These are phyloP conservation scores for Acleris holmiana DNA, from an alignment of 2,888 invertebrate genomes.

Conservation along the genomic window DNA sequence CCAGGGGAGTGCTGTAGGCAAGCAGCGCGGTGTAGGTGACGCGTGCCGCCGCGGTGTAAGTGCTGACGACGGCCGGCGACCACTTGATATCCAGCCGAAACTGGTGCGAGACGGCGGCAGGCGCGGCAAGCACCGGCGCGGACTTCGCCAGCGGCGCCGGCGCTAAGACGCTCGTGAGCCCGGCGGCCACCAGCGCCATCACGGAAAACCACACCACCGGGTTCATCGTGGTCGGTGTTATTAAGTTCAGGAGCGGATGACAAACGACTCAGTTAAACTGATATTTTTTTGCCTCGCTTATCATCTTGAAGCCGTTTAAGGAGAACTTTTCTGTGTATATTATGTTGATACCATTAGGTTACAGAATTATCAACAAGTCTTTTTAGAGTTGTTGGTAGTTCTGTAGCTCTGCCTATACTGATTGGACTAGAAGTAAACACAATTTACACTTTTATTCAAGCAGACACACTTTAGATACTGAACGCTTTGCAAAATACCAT, in stretches of 20 bases:
- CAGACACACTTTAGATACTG: no score
- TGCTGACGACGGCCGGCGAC: slow-evolving; percentile 66
- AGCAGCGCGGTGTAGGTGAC: slow-evolving; percentile 47
- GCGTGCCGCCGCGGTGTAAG: slow-evolving; percentile 49
- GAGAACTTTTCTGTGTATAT: background rate
- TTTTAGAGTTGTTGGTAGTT: no score
- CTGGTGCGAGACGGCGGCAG: slow-evolving; percentile 66
- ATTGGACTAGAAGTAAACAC: no score
- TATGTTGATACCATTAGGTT: no score
- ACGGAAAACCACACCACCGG: slow-evolving; percentile 87
- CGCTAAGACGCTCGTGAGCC: slow-evolving; percentile 52
- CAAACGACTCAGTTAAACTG: slow-evolving; percentile 66
- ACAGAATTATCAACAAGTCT: no score
- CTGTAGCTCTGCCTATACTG: no score
- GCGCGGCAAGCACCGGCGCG: slow-evolving; percentile 52
- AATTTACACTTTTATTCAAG: no score
- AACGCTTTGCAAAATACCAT: no score
- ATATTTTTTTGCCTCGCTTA: slow-evolving; percentile 64
- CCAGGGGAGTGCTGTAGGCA: slow-evolving; percentile 57
- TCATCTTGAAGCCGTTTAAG: slow-evolving; percentile 46
- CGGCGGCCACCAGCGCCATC: slow-evolving; percentile 73
- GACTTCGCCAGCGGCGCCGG: slow-evolving; percentile 47
- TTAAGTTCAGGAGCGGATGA: slow-evolving; percentile 71
- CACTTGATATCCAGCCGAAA: slow-evolving; percentile 69
- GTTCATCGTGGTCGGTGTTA: slow-evolving; percentile 85